A percentile compares a stretch with the other conserved stretches of the same genome.
These are phyloP conservation scores for Stramonita haemastoma DNA, from an alignment of 2,888 invertebrate species.

Conservation along the genomic window DNA sequence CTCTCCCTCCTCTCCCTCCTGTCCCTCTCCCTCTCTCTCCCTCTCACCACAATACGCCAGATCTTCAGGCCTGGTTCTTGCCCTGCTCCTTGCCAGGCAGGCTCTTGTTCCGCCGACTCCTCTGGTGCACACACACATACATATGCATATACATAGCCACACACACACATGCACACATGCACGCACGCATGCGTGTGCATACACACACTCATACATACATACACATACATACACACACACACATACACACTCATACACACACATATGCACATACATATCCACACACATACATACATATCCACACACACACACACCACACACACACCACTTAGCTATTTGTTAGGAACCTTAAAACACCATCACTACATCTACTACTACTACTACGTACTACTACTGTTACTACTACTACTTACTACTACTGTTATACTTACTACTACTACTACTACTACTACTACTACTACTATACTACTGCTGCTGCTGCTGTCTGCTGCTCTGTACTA, in stretches of 20 bases:
- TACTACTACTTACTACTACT: too few species aligned
- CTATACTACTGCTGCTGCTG: background rate
- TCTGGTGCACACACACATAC: slow-evolving; percentile 58
- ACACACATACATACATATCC: too few species aligned
- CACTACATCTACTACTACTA: too few species aligned
- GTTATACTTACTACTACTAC: too few species aligned
- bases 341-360: too few species aligned
- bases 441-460: background rate
- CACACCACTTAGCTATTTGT: too few species aligned
- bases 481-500: background rate
- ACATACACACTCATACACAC: background rate
- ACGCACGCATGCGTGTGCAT: background rate
- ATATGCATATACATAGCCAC: too few species aligned
- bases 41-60: slow-evolving; percentile 75
- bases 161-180: background rate
- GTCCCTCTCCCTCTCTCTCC: background rate
- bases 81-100: slow-evolving; percentile 74
- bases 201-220: background rate
- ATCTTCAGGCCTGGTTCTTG: slow-evolving; percentile 68
- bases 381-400: too few species aligned
- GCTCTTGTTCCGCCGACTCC: slow-evolving; percentile 73
- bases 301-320: too few species aligned
- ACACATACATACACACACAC: background rate
- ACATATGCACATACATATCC: background rate
- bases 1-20: background rate